Evolutionary conservation across 2,888 invertebrate species (phyloP), one percentile per base, ranked within the genome.

Genomic region (Macrophya alboannulata): DNA sequence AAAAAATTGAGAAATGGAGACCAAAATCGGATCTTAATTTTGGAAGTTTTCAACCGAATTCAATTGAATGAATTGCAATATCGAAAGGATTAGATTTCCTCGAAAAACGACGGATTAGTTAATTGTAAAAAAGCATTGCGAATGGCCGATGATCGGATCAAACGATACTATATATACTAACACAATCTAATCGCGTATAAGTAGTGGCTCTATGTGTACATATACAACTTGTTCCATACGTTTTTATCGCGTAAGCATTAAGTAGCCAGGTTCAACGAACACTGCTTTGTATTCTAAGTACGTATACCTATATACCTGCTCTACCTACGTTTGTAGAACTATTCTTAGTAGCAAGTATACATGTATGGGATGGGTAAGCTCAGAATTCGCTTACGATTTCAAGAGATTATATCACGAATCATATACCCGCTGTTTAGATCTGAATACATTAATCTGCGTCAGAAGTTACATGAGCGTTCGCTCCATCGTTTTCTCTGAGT

Each of bases 401-500:
- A 43, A 62, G 59, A 81, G 59, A 62, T 81, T 81, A 81, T 62
- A 81, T 81, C 81, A 40, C 81, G 81, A 62, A 81, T 81, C 59
- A 59, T 62, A 55, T 62, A 55, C 40, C 77, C 55, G 51, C 77
- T 43, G 81, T 81, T 81, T 40, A 59, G 62, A 43, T 40, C 37
- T 43, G 81, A 81, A 62, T 62, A 62, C 81, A 81, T 81, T 81
- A 81, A 81, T 81, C 81, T 40, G 62, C 62, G 81, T 81, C 59
- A 62, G 59, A 81, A 62, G 62, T 81, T 81, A 81, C 81, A 81
- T 43, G 59, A 81, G 21, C 40, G 43, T 81, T 81, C 43, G 62
- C 65, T 85, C 59, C 62, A 72, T 48, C 40, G 76, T 65, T 82
- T 81, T 65, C 81, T 45, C 84, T 87, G 87, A 88, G 87, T 88